Conservation (phyloP, 2,113 vertebrate genomes). For the human (Homo sapiens) region DNA sequence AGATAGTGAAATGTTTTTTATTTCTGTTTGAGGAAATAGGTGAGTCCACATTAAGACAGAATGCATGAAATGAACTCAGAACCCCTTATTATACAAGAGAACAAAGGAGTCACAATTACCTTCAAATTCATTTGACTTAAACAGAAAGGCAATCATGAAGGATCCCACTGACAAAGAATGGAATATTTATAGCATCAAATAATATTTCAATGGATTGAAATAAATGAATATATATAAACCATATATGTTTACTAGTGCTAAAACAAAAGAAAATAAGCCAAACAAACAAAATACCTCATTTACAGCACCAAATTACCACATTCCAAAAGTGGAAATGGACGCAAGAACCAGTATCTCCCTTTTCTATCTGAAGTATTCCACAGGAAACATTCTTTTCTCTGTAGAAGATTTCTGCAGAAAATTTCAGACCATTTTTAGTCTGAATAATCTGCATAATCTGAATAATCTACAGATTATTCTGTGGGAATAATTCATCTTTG, state of each 20-base stretch:
- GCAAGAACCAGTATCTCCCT: background rate
- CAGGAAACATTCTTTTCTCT: too few relatives aligned
- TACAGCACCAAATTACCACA: background rate
- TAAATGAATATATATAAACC: background rate
- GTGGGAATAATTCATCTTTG: background rate
- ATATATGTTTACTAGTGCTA: background rate
- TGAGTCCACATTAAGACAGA: background rate
- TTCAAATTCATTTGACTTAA: background rate
- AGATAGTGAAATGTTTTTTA: background rate
- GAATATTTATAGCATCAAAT: background rate
- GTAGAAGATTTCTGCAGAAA: too few relatives aligned
- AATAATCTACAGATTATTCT: background rate
- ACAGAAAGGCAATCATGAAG: background rate
- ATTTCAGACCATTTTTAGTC: too few relatives aligned
- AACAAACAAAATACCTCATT: background rate
- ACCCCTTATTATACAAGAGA: too few relatives aligned
- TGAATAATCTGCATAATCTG: too few relatives aligned
- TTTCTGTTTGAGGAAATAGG: background rate
- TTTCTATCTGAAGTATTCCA: background rate
- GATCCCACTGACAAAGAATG: background rate
- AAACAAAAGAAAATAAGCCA: background rate
- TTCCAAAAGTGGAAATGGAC: background rate
- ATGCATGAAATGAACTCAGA: background rate
- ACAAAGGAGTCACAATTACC: background rate
- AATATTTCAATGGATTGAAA: background rate